These are phyloP conservation scores for Aradophagus sp. DNA, from an alignment of 1,140 invertebrate genomes.

Conservation along the genomic window DNA sequence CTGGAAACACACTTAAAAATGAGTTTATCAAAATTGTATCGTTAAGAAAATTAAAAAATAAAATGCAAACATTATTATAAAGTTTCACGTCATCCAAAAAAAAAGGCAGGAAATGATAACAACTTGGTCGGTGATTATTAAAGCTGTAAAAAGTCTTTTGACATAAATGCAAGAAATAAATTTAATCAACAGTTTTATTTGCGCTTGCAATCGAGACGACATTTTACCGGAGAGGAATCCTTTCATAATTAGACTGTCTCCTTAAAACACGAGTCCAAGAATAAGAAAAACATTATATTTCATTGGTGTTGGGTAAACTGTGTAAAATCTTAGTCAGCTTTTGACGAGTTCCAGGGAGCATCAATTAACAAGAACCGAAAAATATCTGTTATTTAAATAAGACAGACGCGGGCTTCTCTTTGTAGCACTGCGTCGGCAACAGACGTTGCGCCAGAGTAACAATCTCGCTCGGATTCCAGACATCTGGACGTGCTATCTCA, in stretches of 20 bases:
- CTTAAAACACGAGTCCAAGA: conserved; percentile 21
- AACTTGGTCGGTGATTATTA: too few relatives aligned
- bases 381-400: conserved; percentile 74
- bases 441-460: conserved; percentile 47
- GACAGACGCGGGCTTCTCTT: conserved; percentile 63
- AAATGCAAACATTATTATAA: too few relatives aligned
- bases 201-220: conserved; percentile 13
- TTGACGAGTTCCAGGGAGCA: conserved; percentile 64
- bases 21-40: too few relatives aligned
- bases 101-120: too few relatives aligned
- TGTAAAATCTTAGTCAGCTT: conserved; percentile 66
- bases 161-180: conserved; percentile 10
- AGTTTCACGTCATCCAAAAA: too few relatives aligned
- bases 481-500: conserved; percentile 42
- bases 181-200: conserved; percentile 32
- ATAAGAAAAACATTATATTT: conserved; percentile 34
- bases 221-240: conserved; percentile 20
- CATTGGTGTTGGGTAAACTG: conserved; percentile 23
- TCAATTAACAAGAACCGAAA: conserved; percentile 70
- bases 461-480: conserved; percentile 52
- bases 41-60: too few relatives aligned
- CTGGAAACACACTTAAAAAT: too few relatives aligned
- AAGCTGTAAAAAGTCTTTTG: not conserved
- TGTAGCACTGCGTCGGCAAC: conserved; percentile 53
- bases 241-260: conserved; percentile 25